Evolutionary conservation across 2,113 vertebrate species (phyloP).

Genomic region (Quiscalus mexicanus): DNA sequence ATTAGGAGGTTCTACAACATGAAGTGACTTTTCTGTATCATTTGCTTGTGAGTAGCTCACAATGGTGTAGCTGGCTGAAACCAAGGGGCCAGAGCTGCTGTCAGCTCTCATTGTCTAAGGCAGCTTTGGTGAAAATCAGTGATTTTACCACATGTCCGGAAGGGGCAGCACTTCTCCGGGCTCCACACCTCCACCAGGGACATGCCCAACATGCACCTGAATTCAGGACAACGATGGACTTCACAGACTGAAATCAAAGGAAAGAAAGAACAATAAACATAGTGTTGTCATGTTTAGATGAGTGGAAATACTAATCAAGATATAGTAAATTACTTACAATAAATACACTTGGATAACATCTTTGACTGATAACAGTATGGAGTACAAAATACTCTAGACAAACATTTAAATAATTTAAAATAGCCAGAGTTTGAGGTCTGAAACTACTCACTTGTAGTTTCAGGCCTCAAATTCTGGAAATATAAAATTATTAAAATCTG

Average conservation of each 20-base stretch:
- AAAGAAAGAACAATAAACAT: background rate
- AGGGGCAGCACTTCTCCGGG: conserved; percentile 86
- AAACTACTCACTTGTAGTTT: background rate
- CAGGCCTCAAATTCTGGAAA: background rate
- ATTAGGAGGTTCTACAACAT: background rate
- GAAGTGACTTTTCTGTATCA: background rate
- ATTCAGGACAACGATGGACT: conserved; percentile 83
- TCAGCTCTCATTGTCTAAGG: background rate
- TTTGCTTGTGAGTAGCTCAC: background rate
- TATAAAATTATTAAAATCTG: background rate
- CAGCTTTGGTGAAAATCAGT: background rate
- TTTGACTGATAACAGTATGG: background rate
- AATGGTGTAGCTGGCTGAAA: background rate
- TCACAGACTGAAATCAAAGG: conserved; percentile 83
- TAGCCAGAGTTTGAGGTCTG: background rate
- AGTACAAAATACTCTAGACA: background rate
- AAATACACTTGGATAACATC: background rate
- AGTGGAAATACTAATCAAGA: background rate
- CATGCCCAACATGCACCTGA: conserved; percentile 85
- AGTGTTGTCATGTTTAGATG: background rate
- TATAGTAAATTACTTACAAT: background rate
- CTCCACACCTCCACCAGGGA: conserved; percentile 80
- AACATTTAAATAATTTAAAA: background rate
- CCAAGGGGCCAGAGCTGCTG: background rate
- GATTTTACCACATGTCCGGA: conserved; percentile 87